phyloP scores from a whole-genome alignment of 2,888 invertebrate species.

The Leptinotarsa rubiginosa region DNA sequence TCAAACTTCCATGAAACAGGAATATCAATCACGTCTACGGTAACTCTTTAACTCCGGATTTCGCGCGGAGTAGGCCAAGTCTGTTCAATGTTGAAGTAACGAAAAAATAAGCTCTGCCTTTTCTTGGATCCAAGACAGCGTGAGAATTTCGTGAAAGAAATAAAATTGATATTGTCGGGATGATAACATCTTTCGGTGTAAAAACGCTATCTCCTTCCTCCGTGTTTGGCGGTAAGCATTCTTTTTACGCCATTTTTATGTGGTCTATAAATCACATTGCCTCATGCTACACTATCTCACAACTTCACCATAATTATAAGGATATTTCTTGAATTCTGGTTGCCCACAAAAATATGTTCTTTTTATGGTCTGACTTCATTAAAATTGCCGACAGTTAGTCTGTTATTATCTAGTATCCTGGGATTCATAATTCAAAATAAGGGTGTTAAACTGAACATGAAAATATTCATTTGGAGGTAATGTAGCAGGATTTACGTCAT shows the following conservation, averaged over 20 bases:
- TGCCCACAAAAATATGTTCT: conserved; percentile 16
- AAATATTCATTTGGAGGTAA: not conserved
- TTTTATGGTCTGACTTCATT: conserved; percentile 16
- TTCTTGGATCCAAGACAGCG: conserved; percentile 32
- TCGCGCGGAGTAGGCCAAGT: conserved; percentile 1
- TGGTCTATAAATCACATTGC: conserved; percentile 34
- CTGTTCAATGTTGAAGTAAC: not conserved
- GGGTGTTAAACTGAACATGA: conserved; percentile 17
- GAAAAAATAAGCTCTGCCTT: conserved; percentile 1
- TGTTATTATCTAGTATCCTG: conserved; percentile 17
- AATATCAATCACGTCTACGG: conserved; percentile 11
- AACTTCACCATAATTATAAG: conserved; percentile 22
- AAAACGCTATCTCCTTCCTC: conserved; percentile 39
- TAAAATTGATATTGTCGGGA: conserved; percentile 40
- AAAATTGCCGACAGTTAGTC: not conserved
- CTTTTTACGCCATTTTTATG: conserved; percentile 31
- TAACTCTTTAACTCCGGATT: not conserved
- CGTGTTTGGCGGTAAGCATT: conserved; percentile 38
- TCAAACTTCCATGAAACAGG: not conserved
- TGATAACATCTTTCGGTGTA: conserved; percentile 38
- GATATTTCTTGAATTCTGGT: conserved; percentile 22
- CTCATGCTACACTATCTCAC: conserved; percentile 24
- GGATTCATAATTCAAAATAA: conserved; percentile 26
- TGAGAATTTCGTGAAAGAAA: conserved; percentile 35
- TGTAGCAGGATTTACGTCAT: not conserved